Conservation (phyloP, 2,797 vertebrate species). For the Mus minutoides region DNA sequence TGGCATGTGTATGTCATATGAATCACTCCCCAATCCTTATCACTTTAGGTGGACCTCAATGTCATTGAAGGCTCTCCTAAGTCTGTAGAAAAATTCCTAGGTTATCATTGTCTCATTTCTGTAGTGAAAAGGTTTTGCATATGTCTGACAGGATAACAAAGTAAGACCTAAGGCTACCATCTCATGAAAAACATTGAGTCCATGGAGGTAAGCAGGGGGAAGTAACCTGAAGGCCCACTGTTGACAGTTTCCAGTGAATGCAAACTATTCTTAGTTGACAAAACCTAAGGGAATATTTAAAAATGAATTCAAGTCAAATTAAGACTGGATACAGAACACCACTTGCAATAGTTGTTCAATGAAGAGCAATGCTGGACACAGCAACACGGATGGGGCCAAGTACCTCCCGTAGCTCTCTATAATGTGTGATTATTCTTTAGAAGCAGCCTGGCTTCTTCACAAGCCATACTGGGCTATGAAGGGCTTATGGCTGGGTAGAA, state of each 20-base stretch:
- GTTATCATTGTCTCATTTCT: not conserved
- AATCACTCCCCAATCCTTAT: not conserved
- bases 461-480: not conserved
- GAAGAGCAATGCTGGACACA: not conserved
- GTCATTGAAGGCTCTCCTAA: not conserved
- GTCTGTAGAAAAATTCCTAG: not conserved
- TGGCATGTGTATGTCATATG: not conserved
- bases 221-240: not conserved
- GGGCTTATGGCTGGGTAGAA: accelerated
- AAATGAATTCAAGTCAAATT: not conserved
- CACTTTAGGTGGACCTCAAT: not conserved
- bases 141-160: not conserved
- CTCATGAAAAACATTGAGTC: not conserved
- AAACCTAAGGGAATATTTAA: not conserved
- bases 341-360: not conserved
- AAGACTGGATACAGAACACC: not conserved
- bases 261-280: not conserved
- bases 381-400: not conserved
- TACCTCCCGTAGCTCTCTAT: not conserved
- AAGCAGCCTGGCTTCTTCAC: not conserved
- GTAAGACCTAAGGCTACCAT: not conserved
- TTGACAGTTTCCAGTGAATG: not conserved
- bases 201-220: not conserved
- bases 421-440: not conserved
- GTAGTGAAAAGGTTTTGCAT: not conserved